A percentile compares a stretch with the other conserved stretches of the same genome.
phyloP scores from a whole-genome alignment of 2,797 vertebrate species.

The Jordanella pulchra region DNA sequence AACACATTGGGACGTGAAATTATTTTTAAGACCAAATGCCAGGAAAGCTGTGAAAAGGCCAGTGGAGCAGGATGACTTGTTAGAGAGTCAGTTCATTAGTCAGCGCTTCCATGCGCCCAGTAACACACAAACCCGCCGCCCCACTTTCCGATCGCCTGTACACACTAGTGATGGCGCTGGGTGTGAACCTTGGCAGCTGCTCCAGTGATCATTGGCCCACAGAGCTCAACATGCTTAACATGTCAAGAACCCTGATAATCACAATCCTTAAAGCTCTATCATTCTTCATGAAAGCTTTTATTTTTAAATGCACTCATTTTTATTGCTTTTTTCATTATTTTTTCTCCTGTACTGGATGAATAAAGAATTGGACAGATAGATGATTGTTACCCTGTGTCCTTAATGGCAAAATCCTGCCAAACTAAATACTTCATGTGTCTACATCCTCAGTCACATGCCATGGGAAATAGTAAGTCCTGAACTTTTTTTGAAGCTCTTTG shows the following conservation, averaged over 20 bases:
- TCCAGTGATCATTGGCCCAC: background rate
- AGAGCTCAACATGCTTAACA: constrained; percentile 30
- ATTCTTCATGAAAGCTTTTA: background rate
- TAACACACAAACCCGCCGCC: constrained; percentile 42
- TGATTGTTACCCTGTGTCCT: background rate
- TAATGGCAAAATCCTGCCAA: background rate
- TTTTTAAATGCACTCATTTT: background rate
- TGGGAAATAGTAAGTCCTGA: background rate
- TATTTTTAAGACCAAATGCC: constrained; percentile 83
- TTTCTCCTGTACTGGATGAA: background rate
- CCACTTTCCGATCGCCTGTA: constrained; percentile 26
- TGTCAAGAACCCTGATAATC: background rate
- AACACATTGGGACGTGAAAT: constrained; percentile 85
- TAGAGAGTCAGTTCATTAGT: constrained; percentile 78
- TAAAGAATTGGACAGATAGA: background rate
- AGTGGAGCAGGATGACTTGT: constrained; percentile 73
- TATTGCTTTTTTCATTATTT: background rate
- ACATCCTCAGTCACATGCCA: constrained; percentile 41
- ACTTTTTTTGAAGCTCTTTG: background rate
- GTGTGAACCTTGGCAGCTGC: constrained; percentile 43
- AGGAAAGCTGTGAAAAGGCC: constrained; percentile 81
- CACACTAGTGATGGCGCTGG: constrained; percentile 47
- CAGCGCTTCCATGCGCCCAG: constrained; percentile 52
- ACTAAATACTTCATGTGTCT: constrained; percentile 5
- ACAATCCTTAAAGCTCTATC: background rate